Evolutionary conservation across 1,140 invertebrate genomes (phyloP), one percentile per base, ranked within the genome.

Genomic region (Leucophenga varia): DNA sequence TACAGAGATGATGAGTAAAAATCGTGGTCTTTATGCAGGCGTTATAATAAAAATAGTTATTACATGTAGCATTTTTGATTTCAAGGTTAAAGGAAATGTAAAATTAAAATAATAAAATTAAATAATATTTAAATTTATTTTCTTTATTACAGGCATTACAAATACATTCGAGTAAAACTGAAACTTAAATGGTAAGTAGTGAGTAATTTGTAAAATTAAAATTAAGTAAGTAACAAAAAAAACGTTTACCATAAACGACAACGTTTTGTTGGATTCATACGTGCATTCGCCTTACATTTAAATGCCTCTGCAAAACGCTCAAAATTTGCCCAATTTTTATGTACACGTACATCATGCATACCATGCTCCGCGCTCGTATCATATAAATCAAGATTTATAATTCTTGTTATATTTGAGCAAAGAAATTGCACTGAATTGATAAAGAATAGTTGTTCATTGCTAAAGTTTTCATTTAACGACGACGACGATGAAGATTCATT

Each of bases 361-460:
- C 56, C 59, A 42, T 65, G 59, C 4, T 52, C 46, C 1, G 39
- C 43, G 39, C 54, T 56, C n/a, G 47, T 22, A 32, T 42, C 9
- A 2, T 48, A 36, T 7, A 28, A 31, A 10, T 22, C 9, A 14
- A 49, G 34, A 8, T 22, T 30, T 25, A 36, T 20, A 20, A 64
- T 64, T 40, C 52, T 43, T 8, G 39, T 32, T 43, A 60, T 54
- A 10, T 65, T 60, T 9, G 52, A 54, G 30, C 61, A 65, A 17
- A 65, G 19, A 50, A 63, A 60, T 28, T 65, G 61, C 44, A 60
- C 61, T 10, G 61, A 60, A 25, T 63, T 60, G 21, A 65, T 44
- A 35, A 58, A 63, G 40, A 65, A 65, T 16, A 63, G 43, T 20
- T 65, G 59, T 22, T 53, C 17, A 9, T 43, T 17, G 2, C 47